Evolutionary conservation across 2,888 invertebrate species (phyloP).

Genomic region (Tipula vernalis): DNA sequence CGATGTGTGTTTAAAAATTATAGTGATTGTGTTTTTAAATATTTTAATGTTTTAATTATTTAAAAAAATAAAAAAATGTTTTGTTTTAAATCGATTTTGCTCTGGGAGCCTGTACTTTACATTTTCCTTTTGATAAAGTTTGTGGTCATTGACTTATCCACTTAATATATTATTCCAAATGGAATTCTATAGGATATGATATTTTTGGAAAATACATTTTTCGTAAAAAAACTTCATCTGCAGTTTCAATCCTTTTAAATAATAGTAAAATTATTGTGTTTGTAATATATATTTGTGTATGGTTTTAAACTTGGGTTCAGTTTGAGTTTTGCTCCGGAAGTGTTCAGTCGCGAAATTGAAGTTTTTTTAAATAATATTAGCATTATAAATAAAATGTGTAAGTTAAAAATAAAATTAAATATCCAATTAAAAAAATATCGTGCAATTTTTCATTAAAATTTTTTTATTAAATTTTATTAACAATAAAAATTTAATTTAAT

Average conservation of each 20-base stretch:
- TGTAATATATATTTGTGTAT: background rate
- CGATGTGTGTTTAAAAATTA: background rate
- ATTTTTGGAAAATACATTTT: background rate
- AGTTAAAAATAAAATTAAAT: background rate
- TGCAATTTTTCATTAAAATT: too few species aligned
- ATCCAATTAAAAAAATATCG: too few species aligned
- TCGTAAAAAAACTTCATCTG: background rate
- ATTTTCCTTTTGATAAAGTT: background rate
- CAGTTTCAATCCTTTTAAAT: background rate
- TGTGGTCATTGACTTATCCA: background rate
- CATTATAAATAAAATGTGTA: background rate
- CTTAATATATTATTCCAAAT: background rate
- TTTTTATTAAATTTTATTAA: background rate
- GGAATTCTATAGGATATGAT: background rate
- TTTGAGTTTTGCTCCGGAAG: background rate
- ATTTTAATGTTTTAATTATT: background rate
- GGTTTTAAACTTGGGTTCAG: background rate
- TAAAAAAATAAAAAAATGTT: background rate
- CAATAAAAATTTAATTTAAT: background rate
- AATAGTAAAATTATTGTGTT: background rate
- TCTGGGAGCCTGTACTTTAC: background rate
- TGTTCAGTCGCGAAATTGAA: background rate
- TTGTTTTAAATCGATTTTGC: background rate
- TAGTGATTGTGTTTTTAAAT: background rate
- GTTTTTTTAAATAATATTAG: background rate